phyloP scores from a whole-genome alignment of 53 echinoderm and acorn worm species.

The Arbacia lixula region DNA sequence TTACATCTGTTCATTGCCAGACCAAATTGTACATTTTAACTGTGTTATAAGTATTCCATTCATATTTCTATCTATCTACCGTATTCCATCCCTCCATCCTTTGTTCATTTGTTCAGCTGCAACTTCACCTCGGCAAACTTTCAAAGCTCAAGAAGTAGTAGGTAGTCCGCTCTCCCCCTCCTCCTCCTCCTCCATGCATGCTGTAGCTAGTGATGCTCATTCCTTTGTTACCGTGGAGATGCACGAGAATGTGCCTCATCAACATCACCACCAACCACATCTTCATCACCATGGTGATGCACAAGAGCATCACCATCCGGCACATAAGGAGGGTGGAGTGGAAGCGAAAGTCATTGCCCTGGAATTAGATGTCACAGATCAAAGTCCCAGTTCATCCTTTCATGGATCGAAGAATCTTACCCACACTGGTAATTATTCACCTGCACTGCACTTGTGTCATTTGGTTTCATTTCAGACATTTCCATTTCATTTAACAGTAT shows the following conservation, averaged over 20 bases:
- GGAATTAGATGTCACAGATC: constrained; percentile 32
- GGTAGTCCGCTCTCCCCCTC: constrained; percentile 14
- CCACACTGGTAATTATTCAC: constrained; percentile 39
- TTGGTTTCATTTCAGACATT: not conserved
- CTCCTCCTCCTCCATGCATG: constrained; percentile 19
- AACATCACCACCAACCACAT: constrained; percentile 31
- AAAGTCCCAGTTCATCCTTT: not conserved
- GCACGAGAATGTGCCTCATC: constrained; percentile 16
- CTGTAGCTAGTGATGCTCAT: constrained; percentile 1
- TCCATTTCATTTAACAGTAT: not conserved
- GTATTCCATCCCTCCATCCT: constrained; percentile 25
- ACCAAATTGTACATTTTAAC: not conserved
- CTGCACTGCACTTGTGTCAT: constrained; percentile 22
- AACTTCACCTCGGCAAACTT: constrained; percentile 18
- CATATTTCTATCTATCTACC: not conserved
- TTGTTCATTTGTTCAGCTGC: constrained; percentile 10
- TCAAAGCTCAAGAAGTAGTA: constrained; percentile 30
- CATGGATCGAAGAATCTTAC: not conserved
- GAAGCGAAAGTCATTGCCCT: constrained; percentile 33
- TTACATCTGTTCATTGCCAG: not conserved
- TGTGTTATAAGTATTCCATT: not conserved
- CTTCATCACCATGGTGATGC: constrained; percentile 20
- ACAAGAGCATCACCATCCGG: not conserved
- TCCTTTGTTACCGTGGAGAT: constrained; percentile 47
- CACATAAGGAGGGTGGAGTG: not conserved